Percentiles rank a stretch among this genome's conserved stretches.
Conservation (phyloP, 2,113 vertebrate genomes). For the Entelurus aequoreus region DNA sequence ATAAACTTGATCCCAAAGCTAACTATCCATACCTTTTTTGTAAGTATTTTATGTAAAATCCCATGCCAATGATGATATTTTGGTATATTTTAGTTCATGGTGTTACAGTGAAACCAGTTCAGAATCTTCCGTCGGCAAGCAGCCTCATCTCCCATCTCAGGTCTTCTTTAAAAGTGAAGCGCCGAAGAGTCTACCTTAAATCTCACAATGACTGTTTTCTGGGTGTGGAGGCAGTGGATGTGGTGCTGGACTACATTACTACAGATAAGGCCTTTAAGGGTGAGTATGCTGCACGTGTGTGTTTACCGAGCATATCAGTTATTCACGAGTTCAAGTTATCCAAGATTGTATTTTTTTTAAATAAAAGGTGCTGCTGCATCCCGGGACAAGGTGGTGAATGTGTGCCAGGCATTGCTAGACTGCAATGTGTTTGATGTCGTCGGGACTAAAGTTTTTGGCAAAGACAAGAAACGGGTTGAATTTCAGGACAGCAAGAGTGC, state of each 20-base stretch:
- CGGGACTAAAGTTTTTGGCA: constrained; percentile 79
- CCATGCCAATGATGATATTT: neutral
- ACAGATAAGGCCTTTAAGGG: constrained; percentile 64
- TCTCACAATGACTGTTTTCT: constrained; percentile 85
- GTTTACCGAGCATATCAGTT: too few species aligned
- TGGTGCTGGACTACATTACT: constrained; percentile 76
- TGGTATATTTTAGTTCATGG: constrained; percentile 65
- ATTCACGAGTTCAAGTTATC: too few species aligned
- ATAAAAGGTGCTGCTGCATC: constrained; percentile 59
- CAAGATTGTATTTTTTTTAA: neutral
- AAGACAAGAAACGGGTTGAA: constrained; percentile 72
- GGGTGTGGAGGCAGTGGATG: constrained; percentile 87
- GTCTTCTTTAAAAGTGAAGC: constrained; percentile 83
- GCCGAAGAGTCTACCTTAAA: constrained; percentile 80
- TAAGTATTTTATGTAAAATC: neutral
- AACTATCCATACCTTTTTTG: too few species aligned
- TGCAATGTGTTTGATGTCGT: constrained; percentile 85
- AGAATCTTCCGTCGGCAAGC: constrained; percentile 82
- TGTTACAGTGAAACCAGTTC: constrained; percentile 75
- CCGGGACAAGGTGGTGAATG: constrained; percentile 78
- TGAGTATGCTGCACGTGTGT: constrained; percentile 7
- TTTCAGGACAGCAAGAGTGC: constrained; percentile 88
- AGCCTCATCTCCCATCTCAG: constrained; percentile 83
- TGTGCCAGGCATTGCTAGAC: constrained; percentile 90
- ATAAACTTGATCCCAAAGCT: too few species aligned